Conservation (phyloP, 2,113 vertebrate genomes). For the Meriones unguiculatus region DNA sequence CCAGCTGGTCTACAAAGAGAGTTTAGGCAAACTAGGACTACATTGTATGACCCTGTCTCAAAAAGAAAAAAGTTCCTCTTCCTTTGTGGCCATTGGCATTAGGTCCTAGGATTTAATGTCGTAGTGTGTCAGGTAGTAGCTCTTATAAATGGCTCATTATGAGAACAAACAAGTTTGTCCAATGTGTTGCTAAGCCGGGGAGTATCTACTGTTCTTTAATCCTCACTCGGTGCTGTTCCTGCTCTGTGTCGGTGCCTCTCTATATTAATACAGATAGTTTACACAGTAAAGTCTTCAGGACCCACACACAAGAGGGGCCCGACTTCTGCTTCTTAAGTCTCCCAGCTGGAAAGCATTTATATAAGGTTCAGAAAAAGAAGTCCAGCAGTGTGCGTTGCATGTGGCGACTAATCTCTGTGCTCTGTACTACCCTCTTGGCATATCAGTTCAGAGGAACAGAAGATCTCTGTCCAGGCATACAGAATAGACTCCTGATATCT, state of each 20-base stretch:
- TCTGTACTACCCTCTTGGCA: not conserved
- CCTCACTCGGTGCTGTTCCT: slow-evolving; percentile 19
- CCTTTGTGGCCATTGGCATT: slow-evolving; percentile 40
- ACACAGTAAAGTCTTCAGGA: slow-evolving; percentile 21
- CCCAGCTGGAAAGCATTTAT: slow-evolving; percentile 5
- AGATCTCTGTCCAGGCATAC: not conserved
- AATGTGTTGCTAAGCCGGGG: slow-evolving; percentile 4
- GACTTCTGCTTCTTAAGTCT: not conserved
- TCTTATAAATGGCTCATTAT: slow-evolving; percentile 17
- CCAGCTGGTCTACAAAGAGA: not conserved
- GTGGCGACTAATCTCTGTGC: not conserved
- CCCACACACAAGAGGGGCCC: slow-evolving; percentile 3
- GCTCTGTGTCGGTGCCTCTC: not conserved
- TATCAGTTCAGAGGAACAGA: slow-evolving; percentile 15
- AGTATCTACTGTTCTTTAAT: slow-evolving; percentile 36
- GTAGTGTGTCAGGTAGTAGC: not conserved
- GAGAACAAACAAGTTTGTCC: slow-evolving; percentile 39
- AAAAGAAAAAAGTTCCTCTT: not conserved
- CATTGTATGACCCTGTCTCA: not conserved
- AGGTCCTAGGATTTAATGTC: slow-evolving; percentile 31
- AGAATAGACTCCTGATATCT: slow-evolving; percentile 7
- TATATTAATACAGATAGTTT: not conserved
- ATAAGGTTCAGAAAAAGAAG: slow-evolving; percentile 31
- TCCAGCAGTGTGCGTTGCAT: not conserved
- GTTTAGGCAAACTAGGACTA: not conserved